Evolutionary conservation across 2,113 vertebrate genomes (phyloP), one percentile per base, ranked within the genome.

Genomic region (Brachyistius frenatus): DNA sequence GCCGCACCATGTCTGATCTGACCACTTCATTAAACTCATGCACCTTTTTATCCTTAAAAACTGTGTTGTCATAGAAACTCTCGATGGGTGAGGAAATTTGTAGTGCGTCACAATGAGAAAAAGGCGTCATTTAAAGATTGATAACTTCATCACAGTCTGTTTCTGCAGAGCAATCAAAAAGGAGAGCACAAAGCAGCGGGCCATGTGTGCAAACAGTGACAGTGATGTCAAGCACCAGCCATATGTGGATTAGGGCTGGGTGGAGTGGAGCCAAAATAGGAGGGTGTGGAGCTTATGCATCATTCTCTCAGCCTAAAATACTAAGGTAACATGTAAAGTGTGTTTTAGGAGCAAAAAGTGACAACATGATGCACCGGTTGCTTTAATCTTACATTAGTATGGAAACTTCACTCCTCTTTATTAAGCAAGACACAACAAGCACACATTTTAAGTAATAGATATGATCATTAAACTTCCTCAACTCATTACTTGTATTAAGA

Each of bases 51-150:
- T 52, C 50, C 23, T 47, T 8, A 39, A 54, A 57, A n/a, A 32
- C 30, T 35, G 41, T 37, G 82, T 83, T 69, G 57, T 78, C 57
- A 76, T 72, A 69, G 80, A 77, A 81, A 90, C 69, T 58, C 37
- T n/a, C 14, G 2, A 9, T 30, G n/a, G 46, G 36, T 31, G 23
- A 64, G 50, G 30, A 41, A 37, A 52, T 41, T 41, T 47, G 31
- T 61, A 23, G 61, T 37, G 23, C 4, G 35, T 47, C 11, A 4
- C 31, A 2, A 2, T 52, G 49, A 36, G 15, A 41, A n/a, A 31
- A 46, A 32, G 35, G 16, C 13, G 16, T 0, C 5, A 69, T 53
- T 72, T 41, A 58, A 66, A 52, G 67, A 52, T 54, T 63, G 11
- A 73, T 47, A 23, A 60, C 37, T 68, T 70, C 16, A 57, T 71